These are phyloP conservation scores for Danio tinwini DNA, from an alignment of 2,797 vertebrate genomes.

Conservation along the genomic window DNA sequence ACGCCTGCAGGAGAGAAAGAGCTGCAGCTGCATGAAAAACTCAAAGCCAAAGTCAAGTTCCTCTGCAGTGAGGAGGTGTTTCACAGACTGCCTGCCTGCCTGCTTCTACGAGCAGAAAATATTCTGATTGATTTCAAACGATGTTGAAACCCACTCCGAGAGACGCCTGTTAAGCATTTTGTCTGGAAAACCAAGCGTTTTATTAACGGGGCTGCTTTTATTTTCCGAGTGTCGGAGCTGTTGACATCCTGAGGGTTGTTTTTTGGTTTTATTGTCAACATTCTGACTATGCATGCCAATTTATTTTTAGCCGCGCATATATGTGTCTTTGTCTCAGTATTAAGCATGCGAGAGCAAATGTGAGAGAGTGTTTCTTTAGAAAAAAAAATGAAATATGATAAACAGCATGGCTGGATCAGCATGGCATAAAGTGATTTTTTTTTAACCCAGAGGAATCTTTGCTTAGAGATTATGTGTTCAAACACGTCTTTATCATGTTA, in stretches of 20 bases:
- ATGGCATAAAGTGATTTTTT: conserved; percentile 56
- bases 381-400: neutral
- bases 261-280: conserved; percentile 9
- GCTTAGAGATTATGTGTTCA: conserved; percentile 56
- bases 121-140: conserved; percentile 55
- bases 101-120: conserved; percentile 48
- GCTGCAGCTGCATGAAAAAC: conserved; percentile 25
- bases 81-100: conserved; percentile 51
- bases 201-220: conserved; percentile 17
- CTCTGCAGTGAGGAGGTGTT: conserved; percentile 44
- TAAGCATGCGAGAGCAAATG: neutral
- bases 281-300: conserved; percentile 15
- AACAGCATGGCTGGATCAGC: conserved; percentile 36
- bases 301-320: conserved; percentile 32
- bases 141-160: neutral
- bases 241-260: conserved; percentile 9
- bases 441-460: conserved; percentile 60
- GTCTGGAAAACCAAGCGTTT: conserved; percentile 27
- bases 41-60: conserved; percentile 45
- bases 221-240: neutral
- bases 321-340: conserved; percentile 18
- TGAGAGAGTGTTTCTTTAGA: neutral
- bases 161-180: conserved; percentile 34
- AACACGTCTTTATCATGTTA: conserved; percentile 62
- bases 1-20: conserved; percentile 22